Conservation (phyloP, 2,797 vertebrate species). For the Gouania willdenowi region DNA sequence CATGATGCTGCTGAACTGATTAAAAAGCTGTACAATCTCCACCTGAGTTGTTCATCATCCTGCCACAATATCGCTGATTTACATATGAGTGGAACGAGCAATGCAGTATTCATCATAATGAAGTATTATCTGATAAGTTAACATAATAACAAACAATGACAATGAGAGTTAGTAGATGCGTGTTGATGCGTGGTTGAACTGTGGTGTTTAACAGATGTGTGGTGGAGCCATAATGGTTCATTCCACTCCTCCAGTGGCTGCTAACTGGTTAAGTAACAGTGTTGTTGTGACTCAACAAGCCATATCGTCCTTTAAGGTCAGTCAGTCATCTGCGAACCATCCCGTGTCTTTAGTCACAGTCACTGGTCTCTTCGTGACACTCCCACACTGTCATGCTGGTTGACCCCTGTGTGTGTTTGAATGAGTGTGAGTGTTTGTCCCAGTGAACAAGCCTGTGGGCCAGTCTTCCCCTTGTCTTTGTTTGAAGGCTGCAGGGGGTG, state of each 20-base stretch:
- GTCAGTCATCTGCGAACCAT: conserved; percentile 33
- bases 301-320: conserved; percentile 36
- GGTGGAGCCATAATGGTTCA: background rate
- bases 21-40: too few species aligned
- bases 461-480: conserved; percentile 10
- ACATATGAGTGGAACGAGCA: too few species aligned
- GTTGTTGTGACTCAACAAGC: conserved; percentile 31
- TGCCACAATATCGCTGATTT: too few species aligned
- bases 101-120: too few species aligned
- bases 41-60: too few species aligned
- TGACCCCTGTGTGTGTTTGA: conserved; percentile 43
- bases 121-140: too few species aligned
- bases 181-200: too few species aligned
- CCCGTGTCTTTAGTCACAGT: conserved; percentile 32
- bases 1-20: too few species aligned
- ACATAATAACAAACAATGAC: too few species aligned
- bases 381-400: conserved; percentile 27
- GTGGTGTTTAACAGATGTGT: too few species aligned
- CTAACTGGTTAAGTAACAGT: conserved; percentile 14
- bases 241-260: conserved; percentile 16
- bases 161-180: too few species aligned
- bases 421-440: conserved; percentile 30
- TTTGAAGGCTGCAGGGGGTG: conserved; percentile 38
- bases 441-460: conserved; percentile 37
- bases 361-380: conserved; percentile 23